These are phyloP conservation scores for Hipposideros armiger DNA, from an alignment of 2,113 vertebrate genomes.

Conservation along the genomic window DNA sequence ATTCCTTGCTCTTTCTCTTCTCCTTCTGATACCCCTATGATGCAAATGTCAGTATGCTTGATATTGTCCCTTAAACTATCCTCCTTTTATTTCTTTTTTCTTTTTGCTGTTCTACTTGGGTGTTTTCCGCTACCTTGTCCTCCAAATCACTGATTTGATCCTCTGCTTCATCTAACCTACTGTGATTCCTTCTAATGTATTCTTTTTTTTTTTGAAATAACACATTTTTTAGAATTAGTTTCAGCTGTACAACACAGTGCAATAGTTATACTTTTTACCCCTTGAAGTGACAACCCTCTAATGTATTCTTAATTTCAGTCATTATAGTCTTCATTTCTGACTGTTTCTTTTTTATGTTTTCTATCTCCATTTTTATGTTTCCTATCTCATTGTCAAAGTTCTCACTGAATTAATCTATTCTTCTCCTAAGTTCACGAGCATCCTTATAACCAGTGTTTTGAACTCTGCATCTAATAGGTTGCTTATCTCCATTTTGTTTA, in stretches of 20 bases:
- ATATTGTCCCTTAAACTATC: background rate
- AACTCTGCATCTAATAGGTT: background rate
- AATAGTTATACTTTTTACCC: too few relatives aligned
- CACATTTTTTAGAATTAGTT: too few relatives aligned
- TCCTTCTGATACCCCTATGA: background rate
- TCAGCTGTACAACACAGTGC: too few relatives aligned
- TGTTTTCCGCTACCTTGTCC: too few relatives aligned
- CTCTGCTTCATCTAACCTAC: too few relatives aligned
- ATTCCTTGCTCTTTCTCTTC: background rate
- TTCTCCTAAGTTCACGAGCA: background rate
- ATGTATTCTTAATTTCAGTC: too few relatives aligned
- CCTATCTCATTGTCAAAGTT: background rate
- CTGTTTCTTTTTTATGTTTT: background rate
- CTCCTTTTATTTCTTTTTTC: background rate
- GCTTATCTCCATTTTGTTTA: background rate
- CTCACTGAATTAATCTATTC: background rate
- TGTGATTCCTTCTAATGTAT: too few relatives aligned
- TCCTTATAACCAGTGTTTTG: background rate
- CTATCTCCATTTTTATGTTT: background rate
- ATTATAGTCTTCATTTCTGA: too few relatives aligned
- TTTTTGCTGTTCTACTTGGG: background rate
- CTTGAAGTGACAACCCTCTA: too few relatives aligned
- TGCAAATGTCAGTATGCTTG: background rate
- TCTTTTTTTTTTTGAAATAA: too few relatives aligned
- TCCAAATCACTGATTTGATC: too few relatives aligned